Base-by-base conservation (phyloP, 2,797 vertebrate genomes). In the Danio jaintianensis region DNA sequence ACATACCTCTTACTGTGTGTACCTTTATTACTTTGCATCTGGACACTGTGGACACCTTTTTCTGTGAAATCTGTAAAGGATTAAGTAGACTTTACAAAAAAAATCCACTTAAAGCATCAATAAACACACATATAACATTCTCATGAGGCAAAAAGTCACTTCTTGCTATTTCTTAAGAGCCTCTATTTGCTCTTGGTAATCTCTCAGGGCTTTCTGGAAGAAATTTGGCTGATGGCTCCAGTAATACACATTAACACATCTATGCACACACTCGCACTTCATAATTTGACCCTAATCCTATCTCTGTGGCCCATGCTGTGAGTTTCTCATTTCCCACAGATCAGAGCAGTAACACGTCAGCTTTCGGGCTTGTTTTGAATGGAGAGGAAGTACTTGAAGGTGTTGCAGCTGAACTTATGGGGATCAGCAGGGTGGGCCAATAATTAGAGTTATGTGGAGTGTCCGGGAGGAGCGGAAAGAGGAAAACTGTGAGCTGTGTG, bases 391-490 rank as follows among this genome's bases (percentile, higher is more conserved):
- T 73, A 62, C 55, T 81, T 80, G 63, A 81, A 84, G 78, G 74
- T 78, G 62, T 53, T 75, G 47, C 13, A 66, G 75, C 59, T 53
- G 43, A 52, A 56, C 67, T 58, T 20, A 68, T 36, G 40, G 13
- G 18, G 47, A 75, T 80, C 61, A 55, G 70, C 18, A 3, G 53
- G 74, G 78, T 55, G 62, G 58, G 63, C 64, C 50, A 78, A 63
- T 82, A 72, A 82, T 85, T 85, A 84, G 45, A 76, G 68, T 69
- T 76, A 53, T 77, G 68, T 85, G 85, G 66, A 78, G 83, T 61
- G 67, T 82, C 69, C 75, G 70, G 72, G 78, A 79, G 15, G 68
- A 84, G 78, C 66, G 66, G 53, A 81, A 82, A 74, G 81, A 75
- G 63, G 84, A 74, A 81, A 84, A 69, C 75, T 63, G 55, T 50